Base-by-base conservation (phyloP, 2,113 vertebrate species). In the Brachirus orientalis region DNA sequence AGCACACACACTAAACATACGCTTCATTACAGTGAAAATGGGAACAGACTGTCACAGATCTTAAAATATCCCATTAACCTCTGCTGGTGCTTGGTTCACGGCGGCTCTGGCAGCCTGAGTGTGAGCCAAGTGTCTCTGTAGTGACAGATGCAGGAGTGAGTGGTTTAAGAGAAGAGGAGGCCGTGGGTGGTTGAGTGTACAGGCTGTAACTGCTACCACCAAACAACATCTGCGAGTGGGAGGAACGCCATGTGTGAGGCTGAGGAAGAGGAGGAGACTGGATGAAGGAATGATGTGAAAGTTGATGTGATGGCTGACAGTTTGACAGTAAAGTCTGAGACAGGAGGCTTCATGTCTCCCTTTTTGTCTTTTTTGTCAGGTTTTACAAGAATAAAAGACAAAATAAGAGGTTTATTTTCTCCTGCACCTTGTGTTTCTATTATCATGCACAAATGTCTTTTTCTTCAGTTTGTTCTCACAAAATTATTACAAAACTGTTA, bases 201-300 rank as follows among this genome's bases (percentile, higher is more conserved):
- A 12, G 75, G 75, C 76, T 87, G 84, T 82, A 85, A 85, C 83
- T 80, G 87, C 79, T 75, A 87, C 77, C 46, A 86, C 63, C 65
- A 68, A 88, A 83, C 81, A 76, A 69, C 82, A 79, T 69, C 66
- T 18, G 52, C 44, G 69, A 87, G 90, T 88, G 83, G 90, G 90
- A 77, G 85, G 86, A 65, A 80, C 76, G 52, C 67, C 79, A 80
- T 84, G 83, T 86, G 87, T 70, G 77, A 38, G 37, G 6, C 6
- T 6, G 37, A 38, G 22, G 54, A 19, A 17, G 63, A 36, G 47
- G 43, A 63, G 41, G 54, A 70, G 66, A 52, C 8, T 10, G 79
- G 41, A 47, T n/a, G 40, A 4, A 1, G 45, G 63, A 50, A 60
- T 35, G 55, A 71, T 56, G 4, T 1, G 36, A 62, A 57, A 63